Evolutionary conservation across 2,113 vertebrate species (phyloP).

Genomic region (Ifrita kowaldi): DNA sequence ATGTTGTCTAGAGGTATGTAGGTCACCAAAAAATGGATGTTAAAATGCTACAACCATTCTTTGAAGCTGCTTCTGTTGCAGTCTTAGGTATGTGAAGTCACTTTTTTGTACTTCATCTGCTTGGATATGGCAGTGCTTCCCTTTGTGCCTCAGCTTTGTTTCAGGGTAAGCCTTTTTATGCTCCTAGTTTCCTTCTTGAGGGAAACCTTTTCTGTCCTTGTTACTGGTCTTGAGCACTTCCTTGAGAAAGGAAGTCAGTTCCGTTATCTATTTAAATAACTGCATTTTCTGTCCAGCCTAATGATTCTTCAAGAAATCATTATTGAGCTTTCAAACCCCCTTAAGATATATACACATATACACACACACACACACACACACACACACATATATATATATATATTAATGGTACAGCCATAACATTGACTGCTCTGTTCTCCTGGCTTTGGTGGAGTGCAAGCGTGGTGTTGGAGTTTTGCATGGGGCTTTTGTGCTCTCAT

Average conservation of each 20-base stretch:
- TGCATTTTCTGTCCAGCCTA: neutral
- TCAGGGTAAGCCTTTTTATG: neutral
- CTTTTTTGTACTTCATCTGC: neutral
- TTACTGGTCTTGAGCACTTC: neutral
- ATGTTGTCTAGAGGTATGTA: neutral
- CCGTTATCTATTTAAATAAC: neutral
- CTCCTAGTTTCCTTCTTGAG: neutral
- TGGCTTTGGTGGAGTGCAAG: neutral
- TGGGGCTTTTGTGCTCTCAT: neutral
- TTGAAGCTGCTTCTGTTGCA: neutral
- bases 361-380: too few species aligned
- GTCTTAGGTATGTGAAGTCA: neutral
- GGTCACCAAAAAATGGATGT: neutral
- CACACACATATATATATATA: too few species aligned
- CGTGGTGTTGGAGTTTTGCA: neutral
- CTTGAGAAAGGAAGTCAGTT: neutral
- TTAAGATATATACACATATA: neutral
- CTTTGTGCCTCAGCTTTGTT: neutral
- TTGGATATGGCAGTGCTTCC: neutral
- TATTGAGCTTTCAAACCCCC: neutral
- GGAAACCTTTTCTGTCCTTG: neutral
- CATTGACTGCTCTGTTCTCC: neutral
- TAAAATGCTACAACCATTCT: neutral
- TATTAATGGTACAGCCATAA: neutral
- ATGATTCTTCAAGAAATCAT: neutral